These are phyloP conservation scores for Tympanuchus pallidicinctus DNA, from an alignment of 2,113 vertebrate genomes.

Conservation along the genomic window DNA sequence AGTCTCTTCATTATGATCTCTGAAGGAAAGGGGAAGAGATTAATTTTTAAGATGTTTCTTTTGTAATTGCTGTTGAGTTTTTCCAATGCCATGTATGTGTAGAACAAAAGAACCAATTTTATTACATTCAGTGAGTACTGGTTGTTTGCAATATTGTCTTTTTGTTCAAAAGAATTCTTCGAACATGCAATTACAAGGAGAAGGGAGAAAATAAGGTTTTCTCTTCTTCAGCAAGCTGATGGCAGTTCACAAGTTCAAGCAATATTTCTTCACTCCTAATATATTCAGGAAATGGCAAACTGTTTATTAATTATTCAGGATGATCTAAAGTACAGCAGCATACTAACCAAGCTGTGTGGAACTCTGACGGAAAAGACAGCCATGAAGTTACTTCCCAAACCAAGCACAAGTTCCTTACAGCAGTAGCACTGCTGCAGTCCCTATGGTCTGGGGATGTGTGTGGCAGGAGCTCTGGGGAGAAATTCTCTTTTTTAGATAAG, in stretches of 20 bases:
- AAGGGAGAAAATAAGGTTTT: conserved; percentile 19
- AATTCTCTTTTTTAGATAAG: background rate
- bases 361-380: background rate
- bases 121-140: conserved; percentile 35
- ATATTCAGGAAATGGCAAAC: conserved; percentile 51
- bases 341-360: conserved; percentile 10
- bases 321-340: conserved; percentile 24
- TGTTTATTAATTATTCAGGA: conserved; percentile 67
- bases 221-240: background rate
- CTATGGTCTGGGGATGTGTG: background rate
- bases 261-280: conserved; percentile 39
- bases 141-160: conserved; percentile 28
- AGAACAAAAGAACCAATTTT: conserved; percentile 34
- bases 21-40: background rate
- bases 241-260: conserved; percentile 63
- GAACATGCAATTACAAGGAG: conserved; percentile 18
- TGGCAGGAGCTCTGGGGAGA: background rate
- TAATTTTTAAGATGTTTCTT: conserved; percentile 31
- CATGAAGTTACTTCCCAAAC: background rate
- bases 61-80: conserved; percentile 12
- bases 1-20: background rate
- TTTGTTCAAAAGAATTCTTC: conserved; percentile 10
- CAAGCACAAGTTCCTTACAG: background rate
- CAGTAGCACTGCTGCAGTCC: background rate
- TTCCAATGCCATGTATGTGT: background rate